Evolutionary conservation across 2,888 invertebrate genomes (phyloP).

Genomic region (Lucinisca nassula): DNA sequence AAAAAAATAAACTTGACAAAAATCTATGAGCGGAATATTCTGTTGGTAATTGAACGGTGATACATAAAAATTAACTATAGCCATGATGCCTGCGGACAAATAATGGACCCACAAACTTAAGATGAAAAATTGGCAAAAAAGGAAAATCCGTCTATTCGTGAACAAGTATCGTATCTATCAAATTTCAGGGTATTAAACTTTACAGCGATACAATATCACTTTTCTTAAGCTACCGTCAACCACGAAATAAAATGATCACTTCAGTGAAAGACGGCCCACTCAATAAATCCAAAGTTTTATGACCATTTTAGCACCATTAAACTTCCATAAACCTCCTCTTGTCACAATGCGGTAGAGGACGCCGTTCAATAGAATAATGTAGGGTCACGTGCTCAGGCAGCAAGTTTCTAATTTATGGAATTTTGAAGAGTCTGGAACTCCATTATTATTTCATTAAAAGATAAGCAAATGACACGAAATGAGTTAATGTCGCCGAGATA

Average conservation of each 20-base stretch:
- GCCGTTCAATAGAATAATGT: background rate
- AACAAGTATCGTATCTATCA: too few species aligned
- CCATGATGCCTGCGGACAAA: too few species aligned
- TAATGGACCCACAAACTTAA: too few species aligned
- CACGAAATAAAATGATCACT: background rate
- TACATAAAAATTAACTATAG: too few species aligned
- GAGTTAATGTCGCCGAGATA: background rate
- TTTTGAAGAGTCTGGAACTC: background rate
- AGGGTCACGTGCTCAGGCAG: background rate
- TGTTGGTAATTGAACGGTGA: too few species aligned
- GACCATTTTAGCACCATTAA: background rate
- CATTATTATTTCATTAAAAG: background rate
- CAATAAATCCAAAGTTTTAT: slow-evolving; percentile 4
- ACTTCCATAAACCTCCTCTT: slow-evolving; percentile 8
- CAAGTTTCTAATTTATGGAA: background rate
- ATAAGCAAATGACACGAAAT: background rate
- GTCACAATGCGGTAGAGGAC: background rate
- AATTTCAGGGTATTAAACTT: background rate
- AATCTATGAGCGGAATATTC: too few species aligned
- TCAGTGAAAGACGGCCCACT: background rate
- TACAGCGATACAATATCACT: background rate
- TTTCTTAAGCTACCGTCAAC: background rate
- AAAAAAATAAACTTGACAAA: too few species aligned
- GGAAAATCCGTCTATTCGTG: too few species aligned
- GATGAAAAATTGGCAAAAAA: too few species aligned